These are phyloP conservation scores for Frankliniella intonsa DNA, from an alignment of 2,888 invertebrate genomes.

Conservation along the genomic window DNA sequence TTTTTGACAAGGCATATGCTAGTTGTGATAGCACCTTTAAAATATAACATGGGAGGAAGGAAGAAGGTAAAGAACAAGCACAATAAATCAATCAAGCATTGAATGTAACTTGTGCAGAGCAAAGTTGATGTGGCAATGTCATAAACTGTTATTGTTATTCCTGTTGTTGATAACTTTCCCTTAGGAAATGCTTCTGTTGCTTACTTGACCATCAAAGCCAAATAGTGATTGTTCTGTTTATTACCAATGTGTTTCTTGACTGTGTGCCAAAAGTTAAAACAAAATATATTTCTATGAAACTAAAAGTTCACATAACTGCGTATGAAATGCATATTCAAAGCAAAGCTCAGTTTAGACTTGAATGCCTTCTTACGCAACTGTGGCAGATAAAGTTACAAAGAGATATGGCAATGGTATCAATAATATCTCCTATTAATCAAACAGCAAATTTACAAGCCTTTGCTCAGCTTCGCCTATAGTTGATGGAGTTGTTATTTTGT, in stretches of 20 bases:
- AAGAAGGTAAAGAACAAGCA: no score
- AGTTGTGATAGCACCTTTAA: no score
- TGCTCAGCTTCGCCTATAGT: no score
- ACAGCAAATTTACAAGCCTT: no score
- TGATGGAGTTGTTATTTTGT: no score
- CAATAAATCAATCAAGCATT: background rate
- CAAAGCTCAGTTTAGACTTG: no score
- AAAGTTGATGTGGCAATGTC: background rate
- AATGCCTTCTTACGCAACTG: no score
- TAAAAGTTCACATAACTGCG: background rate
- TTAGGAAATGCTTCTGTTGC: constrained; percentile 11
- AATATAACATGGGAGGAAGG: no score
- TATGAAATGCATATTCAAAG: background rate
- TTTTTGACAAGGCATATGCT: no score
- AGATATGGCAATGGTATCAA: no score
- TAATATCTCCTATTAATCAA: no score
- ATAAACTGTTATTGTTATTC: constrained; percentile 3
- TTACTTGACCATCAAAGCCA: background rate
- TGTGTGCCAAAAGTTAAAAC: background rate
- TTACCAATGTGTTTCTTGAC: background rate
- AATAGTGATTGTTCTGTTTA: background rate
- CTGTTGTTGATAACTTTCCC: background rate
- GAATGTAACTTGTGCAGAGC: background rate
- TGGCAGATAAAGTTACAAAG: no score
- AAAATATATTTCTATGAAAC: background rate